Evolutionary conservation across 1,140 invertebrate genomes (phyloP).

Genomic region (Drosophila leontia): DNA sequence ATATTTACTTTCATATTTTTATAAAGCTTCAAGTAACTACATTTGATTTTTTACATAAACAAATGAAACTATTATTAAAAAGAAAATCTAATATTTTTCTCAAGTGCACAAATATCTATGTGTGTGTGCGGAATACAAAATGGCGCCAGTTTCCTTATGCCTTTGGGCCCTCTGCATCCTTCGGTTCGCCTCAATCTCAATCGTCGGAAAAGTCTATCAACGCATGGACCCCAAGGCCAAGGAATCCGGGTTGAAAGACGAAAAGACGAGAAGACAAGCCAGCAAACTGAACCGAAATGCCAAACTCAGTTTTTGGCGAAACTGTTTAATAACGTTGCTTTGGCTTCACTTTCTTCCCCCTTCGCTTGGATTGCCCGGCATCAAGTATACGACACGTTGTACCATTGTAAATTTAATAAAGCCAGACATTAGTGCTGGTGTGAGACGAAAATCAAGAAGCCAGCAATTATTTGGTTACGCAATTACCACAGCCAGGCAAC

Average conservation of each 20-base stretch:
- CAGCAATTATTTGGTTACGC: conserved; percentile 72
- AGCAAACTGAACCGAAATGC: conserved; percentile 17
- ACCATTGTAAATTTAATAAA: conserved; percentile 73
- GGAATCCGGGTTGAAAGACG: conserved; percentile 23
- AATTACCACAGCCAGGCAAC: conserved; percentile 67
- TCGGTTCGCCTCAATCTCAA: conserved; percentile 61
- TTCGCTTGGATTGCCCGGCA: neutral
- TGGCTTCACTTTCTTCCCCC: neutral
- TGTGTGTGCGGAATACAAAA: conserved; percentile 77
- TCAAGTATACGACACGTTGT: conserved; percentile 53
- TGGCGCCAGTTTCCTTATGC: conserved; percentile 63
- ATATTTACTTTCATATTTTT: no score
- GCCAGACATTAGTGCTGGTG: conserved; percentile 24
- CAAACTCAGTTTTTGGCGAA: conserved; percentile 2
- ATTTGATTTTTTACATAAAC: no score
- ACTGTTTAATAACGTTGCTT: conserved; percentile 41
- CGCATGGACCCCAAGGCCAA: conserved; percentile 43
- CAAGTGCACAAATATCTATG: neutral
- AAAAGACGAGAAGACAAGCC: conserved; percentile 21
- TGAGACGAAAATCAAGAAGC: conserved; percentile 57
- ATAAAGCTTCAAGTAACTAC: no score
- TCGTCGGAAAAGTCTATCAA: conserved; percentile 68
- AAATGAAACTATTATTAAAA: neutral
- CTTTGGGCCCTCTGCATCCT: conserved; percentile 47
- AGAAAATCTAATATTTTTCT: neutral